These are phyloP conservation scores for Limnephilus rhombicus DNA, from an alignment of 2,888 invertebrate genomes.

Conservation along the genomic window DNA sequence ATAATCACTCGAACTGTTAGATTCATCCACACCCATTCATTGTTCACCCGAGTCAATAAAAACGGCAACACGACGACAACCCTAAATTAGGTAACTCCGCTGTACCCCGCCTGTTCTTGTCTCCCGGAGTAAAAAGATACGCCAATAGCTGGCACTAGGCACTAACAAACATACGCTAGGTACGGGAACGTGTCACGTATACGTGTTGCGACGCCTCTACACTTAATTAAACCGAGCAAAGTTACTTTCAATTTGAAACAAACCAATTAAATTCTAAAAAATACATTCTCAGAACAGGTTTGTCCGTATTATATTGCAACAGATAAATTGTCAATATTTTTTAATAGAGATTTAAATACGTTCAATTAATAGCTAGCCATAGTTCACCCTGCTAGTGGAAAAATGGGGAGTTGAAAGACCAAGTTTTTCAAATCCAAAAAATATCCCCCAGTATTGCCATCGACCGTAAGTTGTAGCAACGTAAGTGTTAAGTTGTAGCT, in stretches of 20 bases:
- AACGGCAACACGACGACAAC: slow-evolving; percentile 4
- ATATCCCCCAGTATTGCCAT: no score
- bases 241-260: background rate
- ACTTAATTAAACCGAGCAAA: background rate
- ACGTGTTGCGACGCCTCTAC: background rate
- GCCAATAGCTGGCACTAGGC: background rate
- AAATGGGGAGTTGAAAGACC: background rate
- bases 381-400: no score
- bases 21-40: background rate
- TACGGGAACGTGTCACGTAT: background rate
- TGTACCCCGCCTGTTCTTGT: background rate
- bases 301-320: no score
- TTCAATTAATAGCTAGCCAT: no score
- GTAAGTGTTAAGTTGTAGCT: no score
- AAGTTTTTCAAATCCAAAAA: no score
- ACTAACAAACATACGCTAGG: background rate
- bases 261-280: background rate
- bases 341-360: no score
- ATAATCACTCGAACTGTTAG: background rate
- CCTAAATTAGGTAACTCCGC: slow-evolving; percentile 14
- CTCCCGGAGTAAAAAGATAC: background rate
- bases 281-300: no score
- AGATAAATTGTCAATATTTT: no score
- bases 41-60: slow-evolving; percentile 12
- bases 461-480: no score